Evolutionary conservation across 2,113 vertebrate genomes (phyloP).

Genomic region (Camelus dromedarius): DNA sequence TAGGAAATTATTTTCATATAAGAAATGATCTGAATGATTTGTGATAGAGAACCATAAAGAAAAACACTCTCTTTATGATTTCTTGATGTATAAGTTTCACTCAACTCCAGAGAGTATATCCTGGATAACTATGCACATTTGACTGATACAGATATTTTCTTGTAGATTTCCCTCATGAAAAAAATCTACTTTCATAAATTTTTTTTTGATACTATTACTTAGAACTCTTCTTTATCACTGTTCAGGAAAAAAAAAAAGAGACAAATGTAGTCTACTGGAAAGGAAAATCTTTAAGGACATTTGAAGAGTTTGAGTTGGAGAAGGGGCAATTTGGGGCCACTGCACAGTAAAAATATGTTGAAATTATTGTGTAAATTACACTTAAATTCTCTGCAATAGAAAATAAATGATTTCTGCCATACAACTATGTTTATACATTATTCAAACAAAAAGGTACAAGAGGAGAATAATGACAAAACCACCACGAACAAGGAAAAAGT

Average conservation of each 20-base stretch:
- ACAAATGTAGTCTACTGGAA: background rate
- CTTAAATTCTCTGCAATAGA: constrained; percentile 7
- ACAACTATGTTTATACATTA: background rate
- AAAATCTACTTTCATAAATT: constrained; percentile 58
- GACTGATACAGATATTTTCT: constrained; percentile 30
- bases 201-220: background rate
- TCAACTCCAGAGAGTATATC: background rate
- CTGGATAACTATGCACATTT: constrained; percentile 13
- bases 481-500: background rate
- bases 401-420: constrained; percentile 19
- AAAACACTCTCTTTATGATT: constrained; percentile 21
- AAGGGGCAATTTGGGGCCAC: background rate
- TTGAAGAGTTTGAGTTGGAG: background rate
- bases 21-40: constrained; percentile 61
- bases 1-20: background rate
- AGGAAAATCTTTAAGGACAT: background rate
- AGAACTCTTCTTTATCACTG: background rate
- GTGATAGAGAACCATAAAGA: constrained; percentile 52
- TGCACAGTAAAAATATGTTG: constrained; percentile 7
- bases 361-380: background rate
- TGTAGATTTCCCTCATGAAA: constrained; percentile 20
- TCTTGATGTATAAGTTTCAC: constrained; percentile 44
- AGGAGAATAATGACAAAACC: constrained; percentile 43
- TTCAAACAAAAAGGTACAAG: constrained; percentile 5
- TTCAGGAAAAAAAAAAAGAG: constrained; percentile 31